Base-by-base conservation (phyloP, 2,888 invertebrate genomes). In the Thalpophila matura region DNA sequence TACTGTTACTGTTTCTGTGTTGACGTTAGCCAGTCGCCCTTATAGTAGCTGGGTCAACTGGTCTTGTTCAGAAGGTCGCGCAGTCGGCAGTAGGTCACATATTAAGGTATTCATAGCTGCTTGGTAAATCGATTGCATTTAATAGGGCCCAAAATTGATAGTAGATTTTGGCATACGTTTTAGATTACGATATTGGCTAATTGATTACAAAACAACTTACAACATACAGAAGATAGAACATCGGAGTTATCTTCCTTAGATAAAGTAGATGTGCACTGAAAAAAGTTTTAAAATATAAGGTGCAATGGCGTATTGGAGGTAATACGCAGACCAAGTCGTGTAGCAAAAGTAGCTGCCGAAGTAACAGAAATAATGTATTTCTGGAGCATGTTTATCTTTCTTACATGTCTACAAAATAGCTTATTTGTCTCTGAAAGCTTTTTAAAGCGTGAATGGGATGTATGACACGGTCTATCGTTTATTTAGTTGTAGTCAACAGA, bases 11-110 rank as follows among this genome's bases (percentile, higher is more conserved):
- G 10, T 22, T 4, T 22, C 6, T 14, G 14, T 2, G 31, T 16
- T 14, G 10, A 4, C 4, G 27, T 43, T 43, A 10, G 16, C 16
- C 45, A 6, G n/a, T 18, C 18, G 37, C 26, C 24, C n/a, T 37
- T 7, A 1, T 7, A 27, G 16, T 24, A 3, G 18, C 18, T 22
- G 16, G 18, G 18, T 16, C 10, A 57, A 55, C 57, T 40, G 40
- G 42, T 55, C 31, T n/a, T 1, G 24, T 24, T 38, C 2, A 29
- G 24, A 40, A 42, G 57, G 56, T 40, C 55, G 29, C 20, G 33
- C 24, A 4, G 20, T 4, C 38, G 35, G 56, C 38, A 38, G 24
- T 40, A n/a, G 56, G 55, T 37, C 53, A 37, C 20, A 27, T 33
- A 4, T 46, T 26, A 4, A 1, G 6, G 20, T 10, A 1, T n/a